Evolutionary conservation across 2,797 vertebrate species (phyloP), one percentile per base, ranked within the genome.

Genomic region (Platyrinchus mystaceus): DNA sequence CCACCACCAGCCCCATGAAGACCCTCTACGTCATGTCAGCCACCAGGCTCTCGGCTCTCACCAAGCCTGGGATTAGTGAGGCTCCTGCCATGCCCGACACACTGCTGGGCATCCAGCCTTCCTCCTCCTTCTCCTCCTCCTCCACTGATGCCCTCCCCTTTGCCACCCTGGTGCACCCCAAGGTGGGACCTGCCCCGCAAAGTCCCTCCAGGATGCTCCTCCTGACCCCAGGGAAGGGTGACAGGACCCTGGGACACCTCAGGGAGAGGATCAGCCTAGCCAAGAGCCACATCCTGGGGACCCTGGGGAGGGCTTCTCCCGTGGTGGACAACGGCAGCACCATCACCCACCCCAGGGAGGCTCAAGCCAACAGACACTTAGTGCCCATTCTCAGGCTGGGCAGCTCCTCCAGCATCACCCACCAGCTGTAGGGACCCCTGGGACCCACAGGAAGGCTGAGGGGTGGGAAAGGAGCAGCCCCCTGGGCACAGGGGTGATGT

Each of bases 1-100:
- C 94, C 87, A 39, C 76, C 87, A 92, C 94, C 82, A 97, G 98
- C 93, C 83, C 98, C 95, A 83, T 90, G 95, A 98, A 97, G 94
- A 96, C 71, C 1, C 80, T 91, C 12, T 93, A 95, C 3, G 62
- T 84, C 64, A 49, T 84, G 96, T 94, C 91, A 1, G 97, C 95
- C 1, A 91, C 97, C 66, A 87, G 93, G 88, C 95, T 93, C 27
- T 96, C 96, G 6, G 96, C 92, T 0, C 97, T 94, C 21, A 93
- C 95, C 81, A 96, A 90, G 50, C 94, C 96, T 5, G 91, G 93
- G 83, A 82, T 90, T 92, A 92, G 67, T 7, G 96, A 97, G 63
- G 85, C 95, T 26, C 34, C 94, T 43, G 89, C 95, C 5, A 24
- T 67, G 17, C 84, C 95, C 20, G 69, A 95, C 73, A 94, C 93